Conservation (phyloP, 2,113 vertebrate genomes). For the Podiceps cristatus region DNA sequence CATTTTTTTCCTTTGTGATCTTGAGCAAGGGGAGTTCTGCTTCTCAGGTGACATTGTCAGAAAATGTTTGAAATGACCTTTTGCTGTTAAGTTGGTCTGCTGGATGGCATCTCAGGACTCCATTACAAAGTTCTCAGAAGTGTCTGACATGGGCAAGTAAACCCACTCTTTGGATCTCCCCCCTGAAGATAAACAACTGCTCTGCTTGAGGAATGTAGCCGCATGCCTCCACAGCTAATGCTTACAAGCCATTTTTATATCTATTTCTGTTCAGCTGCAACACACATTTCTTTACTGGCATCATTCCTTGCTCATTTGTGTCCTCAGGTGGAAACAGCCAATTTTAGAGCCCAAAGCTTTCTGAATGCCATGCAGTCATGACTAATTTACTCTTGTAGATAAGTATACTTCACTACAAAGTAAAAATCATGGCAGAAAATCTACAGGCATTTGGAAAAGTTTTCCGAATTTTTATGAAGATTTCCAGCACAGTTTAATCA, state of each 20-base stretch:
- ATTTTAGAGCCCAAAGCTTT: not conserved
- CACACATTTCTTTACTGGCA: not conserved
- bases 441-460: not conserved
- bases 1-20: not conserved
- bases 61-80: not conserved
- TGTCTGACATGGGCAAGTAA: not conserved
- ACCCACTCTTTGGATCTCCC: not conserved
- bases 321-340: not conserved
- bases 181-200: not conserved
- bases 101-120: not conserved
- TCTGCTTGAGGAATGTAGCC: not conserved
- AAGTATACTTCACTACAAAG: not conserved
- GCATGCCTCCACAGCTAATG: not conserved
- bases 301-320: not conserved
- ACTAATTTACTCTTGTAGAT: not conserved
- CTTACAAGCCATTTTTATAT: not conserved
- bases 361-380: not conserved
- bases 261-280: not conserved
- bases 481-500: not conserved
- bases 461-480: not conserved
- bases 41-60: not conserved
- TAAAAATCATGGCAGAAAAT: not conserved
- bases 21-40: not conserved
- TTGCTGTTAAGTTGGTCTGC: not conserved
- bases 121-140: not conserved